Percentiles rank a stretch among this genome's conserved stretches.
Conservation (phyloP, 2,797 vertebrate species). For the Gobio occitaniae region DNA sequence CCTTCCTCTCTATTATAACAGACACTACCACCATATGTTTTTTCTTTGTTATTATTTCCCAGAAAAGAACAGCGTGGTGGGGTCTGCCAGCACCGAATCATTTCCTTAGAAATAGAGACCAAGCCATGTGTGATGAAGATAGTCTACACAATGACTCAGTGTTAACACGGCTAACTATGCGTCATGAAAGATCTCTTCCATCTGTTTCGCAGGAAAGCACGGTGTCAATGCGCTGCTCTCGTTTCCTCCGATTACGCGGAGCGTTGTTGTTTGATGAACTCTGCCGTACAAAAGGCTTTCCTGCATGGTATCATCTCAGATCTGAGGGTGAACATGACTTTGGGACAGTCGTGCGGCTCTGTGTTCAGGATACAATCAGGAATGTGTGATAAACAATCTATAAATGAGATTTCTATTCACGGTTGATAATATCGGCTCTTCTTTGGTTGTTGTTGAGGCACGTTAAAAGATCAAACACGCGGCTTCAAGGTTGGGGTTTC, state of each 20-base stretch:
- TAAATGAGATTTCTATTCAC: conserved; percentile 6
- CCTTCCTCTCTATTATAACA: background rate
- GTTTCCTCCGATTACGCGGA: conserved; percentile 37
- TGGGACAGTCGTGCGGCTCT: conserved; percentile 8
- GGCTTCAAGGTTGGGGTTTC: background rate
- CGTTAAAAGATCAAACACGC: background rate
- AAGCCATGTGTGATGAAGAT: conserved; percentile 61
- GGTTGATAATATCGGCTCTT: background rate
- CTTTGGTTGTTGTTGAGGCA: background rate
- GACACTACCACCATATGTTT: background rate
- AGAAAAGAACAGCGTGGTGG: conserved; percentile 59
- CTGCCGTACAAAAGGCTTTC: conserved; percentile 9
- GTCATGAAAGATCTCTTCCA: conserved; percentile 52
- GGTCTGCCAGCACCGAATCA: conserved; percentile 63
- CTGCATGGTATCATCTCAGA: conserved; percentile 19
- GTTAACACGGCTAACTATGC: conserved; percentile 36
- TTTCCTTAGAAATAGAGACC: conserved; percentile 65
- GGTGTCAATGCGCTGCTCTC: background rate
- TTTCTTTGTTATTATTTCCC: conserved; percentile 64
- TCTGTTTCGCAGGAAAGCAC: conserved; percentile 25
- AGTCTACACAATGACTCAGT: conserved; percentile 64
- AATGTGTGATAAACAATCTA: conserved; percentile 20
- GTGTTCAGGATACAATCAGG: conserved; percentile 33
- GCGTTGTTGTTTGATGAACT: conserved; percentile 41
- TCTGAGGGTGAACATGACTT: conserved; percentile 30